These are phyloP conservation scores for Cossypha niveicapilla DNA, from an alignment of 2,797 vertebrate genomes.

Conservation along the genomic window DNA sequence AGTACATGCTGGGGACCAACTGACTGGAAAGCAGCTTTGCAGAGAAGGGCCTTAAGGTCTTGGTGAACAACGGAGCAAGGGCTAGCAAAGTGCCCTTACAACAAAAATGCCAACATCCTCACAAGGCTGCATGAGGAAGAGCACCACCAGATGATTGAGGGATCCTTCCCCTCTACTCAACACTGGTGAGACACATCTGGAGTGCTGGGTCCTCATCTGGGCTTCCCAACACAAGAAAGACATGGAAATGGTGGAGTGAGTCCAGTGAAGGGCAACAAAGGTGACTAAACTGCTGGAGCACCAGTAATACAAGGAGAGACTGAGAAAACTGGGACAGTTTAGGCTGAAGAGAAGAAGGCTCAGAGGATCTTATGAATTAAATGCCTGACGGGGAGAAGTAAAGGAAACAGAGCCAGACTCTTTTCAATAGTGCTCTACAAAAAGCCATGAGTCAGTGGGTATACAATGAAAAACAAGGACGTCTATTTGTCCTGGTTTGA, in stretches of 20 bases:
- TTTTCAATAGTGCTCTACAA: neutral
- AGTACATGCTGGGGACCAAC: neutral
- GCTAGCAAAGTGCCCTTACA: neutral
- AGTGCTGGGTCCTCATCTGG: neutral
- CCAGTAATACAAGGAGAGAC: neutral
- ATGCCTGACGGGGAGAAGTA: neutral
- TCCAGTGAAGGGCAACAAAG: neutral
- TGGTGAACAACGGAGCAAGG: neutral
- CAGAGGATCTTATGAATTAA: neutral
- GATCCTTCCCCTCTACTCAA: neutral
- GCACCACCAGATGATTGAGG: accelerated
- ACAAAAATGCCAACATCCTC: neutral
- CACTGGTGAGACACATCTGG: neutral
- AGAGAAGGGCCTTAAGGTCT: neutral
- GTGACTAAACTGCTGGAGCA: neutral
- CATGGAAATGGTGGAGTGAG: neutral
- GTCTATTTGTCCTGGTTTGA: too few relatives aligned
- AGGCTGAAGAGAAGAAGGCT: neutral
- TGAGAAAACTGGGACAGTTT: neutral
- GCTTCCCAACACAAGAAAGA: neutral
- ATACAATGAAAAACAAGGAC: neutral
- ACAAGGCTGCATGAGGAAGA: neutral
- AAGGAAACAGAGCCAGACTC: neutral
- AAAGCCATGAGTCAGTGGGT: neutral
- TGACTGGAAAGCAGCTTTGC: neutral